Evolutionary conservation across 2,888 invertebrate species (phyloP).

Genomic region (Thereva nobilitata): DNA sequence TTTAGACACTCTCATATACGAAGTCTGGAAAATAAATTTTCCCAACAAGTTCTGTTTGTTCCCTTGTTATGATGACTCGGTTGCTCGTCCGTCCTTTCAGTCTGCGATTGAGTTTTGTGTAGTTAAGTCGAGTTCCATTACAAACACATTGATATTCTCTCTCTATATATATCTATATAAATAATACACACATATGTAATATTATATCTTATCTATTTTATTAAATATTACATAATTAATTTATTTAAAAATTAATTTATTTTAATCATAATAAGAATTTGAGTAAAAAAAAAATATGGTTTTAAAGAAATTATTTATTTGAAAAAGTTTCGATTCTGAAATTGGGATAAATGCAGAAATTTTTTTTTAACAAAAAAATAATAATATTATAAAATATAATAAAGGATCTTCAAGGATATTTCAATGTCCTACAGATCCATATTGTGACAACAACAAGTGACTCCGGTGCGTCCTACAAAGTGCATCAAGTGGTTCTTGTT

Average conservation of each 20-base stretch:
- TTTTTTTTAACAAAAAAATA: no score
- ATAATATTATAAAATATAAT: no score
- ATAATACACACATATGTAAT: constrained; percentile 18
- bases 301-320: no score
- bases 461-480: constrained; percentile 37
- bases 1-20: constrained; percentile 26
- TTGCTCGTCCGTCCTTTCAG: constrained; percentile 55
- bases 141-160: constrained; percentile 13
- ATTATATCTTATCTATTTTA: constrained; percentile 7
- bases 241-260: neutral
- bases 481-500: constrained; percentile 46
- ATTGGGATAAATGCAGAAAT: neutral
- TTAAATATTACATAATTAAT: constrained; percentile 3
- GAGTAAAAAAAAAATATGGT: no score
- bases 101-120: constrained; percentile 60
- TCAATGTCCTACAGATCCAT: constrained; percentile 15
- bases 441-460: constrained; percentile 38
- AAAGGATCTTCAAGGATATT: constrained; percentile 9
- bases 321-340: neutral
- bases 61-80: constrained; percentile 43
- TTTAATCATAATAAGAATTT: neutral
- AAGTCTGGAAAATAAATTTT: constrained; percentile 38
- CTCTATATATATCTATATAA: no score
- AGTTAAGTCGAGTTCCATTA: constrained; percentile 50
- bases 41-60: constrained; percentile 43